Percentiles rank a stretch among this genome's conserved stretches.
Conservation (phyloP, 2,888 invertebrate genomes). For the Machimus atricapillus region DNA sequence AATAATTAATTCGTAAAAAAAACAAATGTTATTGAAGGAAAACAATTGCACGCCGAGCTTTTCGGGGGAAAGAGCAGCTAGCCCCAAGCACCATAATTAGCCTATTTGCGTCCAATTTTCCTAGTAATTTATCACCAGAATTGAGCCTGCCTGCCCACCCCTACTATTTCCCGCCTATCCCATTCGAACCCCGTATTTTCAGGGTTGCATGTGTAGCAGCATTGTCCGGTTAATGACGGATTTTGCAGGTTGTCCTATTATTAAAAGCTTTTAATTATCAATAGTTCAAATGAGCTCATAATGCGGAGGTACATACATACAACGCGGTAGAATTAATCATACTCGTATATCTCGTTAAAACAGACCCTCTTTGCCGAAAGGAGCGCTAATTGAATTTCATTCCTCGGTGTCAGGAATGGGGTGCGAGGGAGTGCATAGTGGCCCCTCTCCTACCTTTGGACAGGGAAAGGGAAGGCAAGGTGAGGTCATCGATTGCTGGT, state of each 20-base stretch:
- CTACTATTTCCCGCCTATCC: neutral
- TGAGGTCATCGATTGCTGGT: neutral
- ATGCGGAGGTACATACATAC: neutral
- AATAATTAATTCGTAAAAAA: neutral
- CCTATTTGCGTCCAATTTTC: conserved; percentile 3
- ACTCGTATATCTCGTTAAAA: neutral
- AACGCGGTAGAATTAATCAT: neutral
- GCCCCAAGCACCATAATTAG: neutral
- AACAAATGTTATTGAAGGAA: neutral
- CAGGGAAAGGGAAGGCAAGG: neutral
- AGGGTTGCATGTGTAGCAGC: neutral
- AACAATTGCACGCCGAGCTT: neutral
- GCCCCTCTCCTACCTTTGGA: neutral
- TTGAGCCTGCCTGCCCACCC: neutral
- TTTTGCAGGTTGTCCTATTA: conserved; percentile 29
- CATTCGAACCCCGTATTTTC: neutral
- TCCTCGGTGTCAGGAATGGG: neutral
- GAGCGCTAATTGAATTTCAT: neutral
- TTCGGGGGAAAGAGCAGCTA: neutral
- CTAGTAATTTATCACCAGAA: neutral
- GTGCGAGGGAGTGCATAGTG: neutral
- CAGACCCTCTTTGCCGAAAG: neutral
- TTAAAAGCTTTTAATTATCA: conserved; percentile 26
- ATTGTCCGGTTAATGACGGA: conserved; percentile 2
- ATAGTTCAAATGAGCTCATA: conserved; percentile 14